Conservation (phyloP, 2,888 invertebrate genomes). For the Drosophila borborema region DNA sequence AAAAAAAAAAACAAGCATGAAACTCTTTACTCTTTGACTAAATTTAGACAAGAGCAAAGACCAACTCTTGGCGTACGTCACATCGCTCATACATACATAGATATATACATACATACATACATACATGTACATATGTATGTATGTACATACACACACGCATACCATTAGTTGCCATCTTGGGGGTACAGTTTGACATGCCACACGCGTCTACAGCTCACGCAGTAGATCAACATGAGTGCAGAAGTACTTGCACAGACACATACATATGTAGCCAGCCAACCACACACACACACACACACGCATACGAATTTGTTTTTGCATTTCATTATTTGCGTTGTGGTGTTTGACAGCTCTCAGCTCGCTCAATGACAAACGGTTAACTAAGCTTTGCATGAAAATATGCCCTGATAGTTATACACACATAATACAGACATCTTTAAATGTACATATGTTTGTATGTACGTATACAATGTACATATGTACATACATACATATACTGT, state of each 20-base stretch:
- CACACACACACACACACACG: neutral
- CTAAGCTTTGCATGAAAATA: constrained; percentile 30
- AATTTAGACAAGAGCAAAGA: constrained; percentile 62
- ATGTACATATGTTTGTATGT: neutral
- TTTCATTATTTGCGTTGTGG: constrained; percentile 28
- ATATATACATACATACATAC: constrained; percentile 8
- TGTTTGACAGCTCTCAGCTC: constrained; percentile 28
- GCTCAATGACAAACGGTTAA: constrained; percentile 42
- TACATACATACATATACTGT: constrained; percentile 1
- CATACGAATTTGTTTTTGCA: constrained; percentile 31
- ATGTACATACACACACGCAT: neutral
- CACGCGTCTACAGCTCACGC: constrained; percentile 25
- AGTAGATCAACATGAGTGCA: constrained; percentile 44
- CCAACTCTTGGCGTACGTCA: constrained; percentile 65
- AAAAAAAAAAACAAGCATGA: constrained; percentile 10
- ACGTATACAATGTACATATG: no score
- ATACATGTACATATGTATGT: no score
- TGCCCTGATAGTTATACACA: constrained; percentile 8
- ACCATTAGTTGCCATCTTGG: constrained; percentile 21
- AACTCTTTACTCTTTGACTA: constrained; percentile 51
- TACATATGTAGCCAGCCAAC: no score
- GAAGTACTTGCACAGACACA: constrained; percentile 27
- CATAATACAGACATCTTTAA: neutral
- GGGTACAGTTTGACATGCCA: constrained; percentile 58
- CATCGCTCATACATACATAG: constrained; percentile 11